Base-by-base conservation (phyloP, 2,888 invertebrate species). In the Gasteruption jaculator region DNA sequence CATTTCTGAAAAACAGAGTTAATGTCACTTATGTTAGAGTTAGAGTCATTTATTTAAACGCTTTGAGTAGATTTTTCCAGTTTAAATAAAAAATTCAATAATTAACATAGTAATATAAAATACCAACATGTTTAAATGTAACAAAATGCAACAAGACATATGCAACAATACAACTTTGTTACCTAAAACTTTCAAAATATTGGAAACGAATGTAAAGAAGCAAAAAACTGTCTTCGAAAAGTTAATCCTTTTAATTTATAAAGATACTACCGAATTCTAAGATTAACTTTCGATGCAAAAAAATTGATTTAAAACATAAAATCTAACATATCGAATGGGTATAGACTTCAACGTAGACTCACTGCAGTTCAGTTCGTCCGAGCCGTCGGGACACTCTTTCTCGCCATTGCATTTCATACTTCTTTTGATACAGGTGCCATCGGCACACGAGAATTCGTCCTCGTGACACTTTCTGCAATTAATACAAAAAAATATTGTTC, bases 361-460 rank as follows among this genome's bases (percentile, higher is more conserved):
- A 64, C 64, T 82, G 66, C 87, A 88, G 71, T 85, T 83, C 14
- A 73, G 63, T 65, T 90, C 89, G 56, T 90, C 89, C 0, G 86
- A 84, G 60, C 78, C 82, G 60, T 89, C 89, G 37, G 81, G 81
- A 60, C 89, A 90, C 64, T 90, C 89, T 63, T 86, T 83, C 60
- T 87, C 87, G 31, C 81, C 82, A 60, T 89, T 88, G 63, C 89
- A 90, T 4, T 82, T 73, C 85, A 86, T 87, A 12, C 77, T 76
- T 48, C 78, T 78, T 42, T 81, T 83, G 48, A 90, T 82, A 65
- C 89, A 90, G 29, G 84, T 77, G 0, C 88, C 88, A 63, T 89
- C 88, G 22, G 76, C 74, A 61, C 89, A 89, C 56, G 82, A 79
- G 60, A 85, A 88, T 67, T 88, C 83, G 34, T 85, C 81, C 1